A percentile compares a stretch with the other conserved stretches of the same genome.
Evolutionary conservation across 2,888 invertebrate genomes (phyloP).

Genomic region (Morpho achilles): DNA sequence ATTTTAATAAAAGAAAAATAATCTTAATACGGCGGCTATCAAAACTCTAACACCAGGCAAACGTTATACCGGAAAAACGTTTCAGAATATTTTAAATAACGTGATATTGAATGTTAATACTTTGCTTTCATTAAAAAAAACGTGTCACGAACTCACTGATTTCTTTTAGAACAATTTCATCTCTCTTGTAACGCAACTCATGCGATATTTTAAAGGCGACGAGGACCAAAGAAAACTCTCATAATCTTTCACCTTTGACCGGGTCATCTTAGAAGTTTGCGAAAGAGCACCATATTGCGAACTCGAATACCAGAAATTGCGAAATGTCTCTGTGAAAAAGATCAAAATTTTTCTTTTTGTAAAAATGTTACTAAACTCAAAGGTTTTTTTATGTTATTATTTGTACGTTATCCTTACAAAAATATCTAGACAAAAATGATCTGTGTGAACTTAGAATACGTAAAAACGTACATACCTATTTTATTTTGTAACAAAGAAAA

Average conservation of each 20-base stretch:
- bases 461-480: too few species aligned
- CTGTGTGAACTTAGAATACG: too few species aligned
- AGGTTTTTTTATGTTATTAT: slow-evolving; percentile 15
- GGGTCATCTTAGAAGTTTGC: slow-evolving; percentile 52
- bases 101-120: slow-evolving; percentile 8
- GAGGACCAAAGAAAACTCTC: slow-evolving; percentile 40
- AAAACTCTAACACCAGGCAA: too few species aligned
- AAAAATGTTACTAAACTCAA: slow-evolving; percentile 23
- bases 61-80: too few species aligned
- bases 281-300: slow-evolving; percentile 50
- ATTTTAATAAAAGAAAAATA: too few species aligned
- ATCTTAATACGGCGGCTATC: too few species aligned
- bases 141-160: slow-evolving; percentile 12
- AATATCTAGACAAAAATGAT: not conserved
- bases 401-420: slow-evolving; percentile 4
- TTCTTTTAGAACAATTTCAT: slow-evolving; percentile 26
- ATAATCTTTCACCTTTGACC: slow-evolving; percentile 58
- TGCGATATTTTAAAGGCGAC: slow-evolving; percentile 41
- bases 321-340: slow-evolving; percentile 54
- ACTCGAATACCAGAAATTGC: slow-evolving; percentile 6
- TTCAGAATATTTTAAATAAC: not conserved
- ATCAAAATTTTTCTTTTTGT: slow-evolving; percentile 42
- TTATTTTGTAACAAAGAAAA: too few species aligned
- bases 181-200: slow-evolving; percentile 25
- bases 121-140: slow-evolving; percentile 4